Conservation (phyloP, 2,113 vertebrate genomes). For the Urocitellus parryii region DNA sequence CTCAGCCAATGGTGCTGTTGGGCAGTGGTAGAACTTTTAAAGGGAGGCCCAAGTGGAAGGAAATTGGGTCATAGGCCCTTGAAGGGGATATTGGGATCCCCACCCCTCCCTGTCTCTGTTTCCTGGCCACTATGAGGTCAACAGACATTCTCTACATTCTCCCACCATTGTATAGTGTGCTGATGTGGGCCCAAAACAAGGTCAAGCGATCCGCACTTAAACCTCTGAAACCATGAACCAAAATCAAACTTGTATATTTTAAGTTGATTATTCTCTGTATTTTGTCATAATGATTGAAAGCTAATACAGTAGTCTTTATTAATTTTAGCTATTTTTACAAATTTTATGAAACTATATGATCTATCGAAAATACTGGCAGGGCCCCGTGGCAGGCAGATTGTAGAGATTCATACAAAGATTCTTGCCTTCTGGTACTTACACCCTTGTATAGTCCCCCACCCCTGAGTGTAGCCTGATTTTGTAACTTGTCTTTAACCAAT, state of each 20-base stretch:
- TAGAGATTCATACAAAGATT: not conserved
- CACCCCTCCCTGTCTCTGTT: not conserved
- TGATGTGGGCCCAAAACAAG: not conserved
- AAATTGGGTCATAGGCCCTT: not conserved
- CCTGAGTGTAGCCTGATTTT: not conserved
- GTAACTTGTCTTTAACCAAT: not conserved
- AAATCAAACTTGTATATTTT: not conserved
- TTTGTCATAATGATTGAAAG: not conserved
- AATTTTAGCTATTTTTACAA: not conserved
- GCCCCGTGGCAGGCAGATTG: not conserved
- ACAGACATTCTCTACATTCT: not conserved
- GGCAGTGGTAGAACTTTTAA: not conserved
- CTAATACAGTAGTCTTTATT: not conserved
- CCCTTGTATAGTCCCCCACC: not conserved
- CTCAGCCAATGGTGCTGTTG: not conserved
- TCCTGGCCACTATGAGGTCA: not conserved
- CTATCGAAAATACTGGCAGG: not conserved
- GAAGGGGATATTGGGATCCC: not conserved
- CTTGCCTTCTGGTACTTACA: not conserved
- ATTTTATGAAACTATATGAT: slow-evolving; percentile 18
- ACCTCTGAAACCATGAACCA: not conserved
- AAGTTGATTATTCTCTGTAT: not conserved
- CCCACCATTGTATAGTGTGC: not conserved
- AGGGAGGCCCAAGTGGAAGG: not conserved
- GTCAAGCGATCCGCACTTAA: no score